phyloP scores from a whole-genome alignment of 2,113 vertebrate species.

The Colius striatus region DNA sequence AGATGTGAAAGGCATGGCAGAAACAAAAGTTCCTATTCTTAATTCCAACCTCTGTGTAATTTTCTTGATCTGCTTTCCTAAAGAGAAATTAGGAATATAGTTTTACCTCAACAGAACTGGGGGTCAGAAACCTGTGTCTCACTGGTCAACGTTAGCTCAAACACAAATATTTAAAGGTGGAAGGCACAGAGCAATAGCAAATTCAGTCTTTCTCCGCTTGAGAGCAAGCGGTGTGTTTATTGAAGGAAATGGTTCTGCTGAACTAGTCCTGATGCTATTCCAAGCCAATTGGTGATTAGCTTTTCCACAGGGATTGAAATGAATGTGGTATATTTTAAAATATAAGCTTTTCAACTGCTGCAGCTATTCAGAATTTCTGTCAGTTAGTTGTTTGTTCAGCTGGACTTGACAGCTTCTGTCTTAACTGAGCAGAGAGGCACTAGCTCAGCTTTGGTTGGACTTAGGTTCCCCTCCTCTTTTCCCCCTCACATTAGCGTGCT shows the following conservation, averaged over 20 bases:
- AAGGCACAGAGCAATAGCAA: slow-evolving; percentile 37
- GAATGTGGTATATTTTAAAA: slow-evolving; percentile 62
- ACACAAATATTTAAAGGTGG: slow-evolving; percentile 44
- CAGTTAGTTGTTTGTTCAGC: slow-evolving; percentile 70
- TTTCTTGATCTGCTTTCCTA: neutral
- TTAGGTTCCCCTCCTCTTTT: neutral
- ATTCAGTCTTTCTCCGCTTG: slow-evolving; percentile 36
- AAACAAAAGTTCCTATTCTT: slow-evolving; percentile 15
- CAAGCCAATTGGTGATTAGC: slow-evolving; percentile 57
- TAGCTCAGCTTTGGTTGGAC: slow-evolving; percentile 39
- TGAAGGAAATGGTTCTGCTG: slow-evolving; percentile 67
- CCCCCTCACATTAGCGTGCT: neutral
- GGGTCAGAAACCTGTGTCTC: neutral
- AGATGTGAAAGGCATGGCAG: neutral
- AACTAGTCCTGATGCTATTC: slow-evolving; percentile 56
- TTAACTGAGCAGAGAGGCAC: neutral
- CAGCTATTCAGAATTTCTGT: slow-evolving; percentile 56
- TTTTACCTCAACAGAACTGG: neutral
- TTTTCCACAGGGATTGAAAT: slow-evolving; percentile 63
- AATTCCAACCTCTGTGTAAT: slow-evolving; percentile 8
- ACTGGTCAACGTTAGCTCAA: slow-evolving; percentile 18
- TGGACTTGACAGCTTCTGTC: slow-evolving; percentile 52
- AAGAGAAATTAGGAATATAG: neutral
- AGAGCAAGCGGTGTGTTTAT: slow-evolving; percentile 47
- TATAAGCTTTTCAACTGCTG: slow-evolving; percentile 60